Percentiles rank a stretch among this genome's conserved stretches.
Conservation (phyloP, 1,140 invertebrate species). For the Bombus ignitus region DNA sequence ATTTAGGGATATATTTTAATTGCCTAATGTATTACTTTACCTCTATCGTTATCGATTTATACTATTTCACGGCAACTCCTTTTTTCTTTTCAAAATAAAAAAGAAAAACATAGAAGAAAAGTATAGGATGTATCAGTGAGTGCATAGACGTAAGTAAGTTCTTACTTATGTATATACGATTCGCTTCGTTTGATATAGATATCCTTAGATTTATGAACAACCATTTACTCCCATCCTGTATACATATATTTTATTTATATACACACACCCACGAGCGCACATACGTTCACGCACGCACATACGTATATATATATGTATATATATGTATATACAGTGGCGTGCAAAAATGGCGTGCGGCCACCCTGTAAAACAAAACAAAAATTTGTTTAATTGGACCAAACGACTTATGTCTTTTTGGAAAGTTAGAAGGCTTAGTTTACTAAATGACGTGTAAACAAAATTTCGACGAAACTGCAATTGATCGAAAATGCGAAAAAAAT, state of each 20-base stretch:
- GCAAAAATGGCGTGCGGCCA: too few relatives aligned
- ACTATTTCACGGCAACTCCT: not conserved
- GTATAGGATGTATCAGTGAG: not conserved
- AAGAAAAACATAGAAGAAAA: not conserved
- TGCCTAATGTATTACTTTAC: not conserved
- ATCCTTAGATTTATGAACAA: slow-evolving; percentile 4
- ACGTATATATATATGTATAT: slow-evolving; percentile 43
- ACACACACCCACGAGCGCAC: not conserved
- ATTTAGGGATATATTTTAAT: not conserved
- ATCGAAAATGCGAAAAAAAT: too few relatives aligned
- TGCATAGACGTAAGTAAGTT: not conserved
- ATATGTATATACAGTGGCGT: not conserved
- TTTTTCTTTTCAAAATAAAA: not conserved
- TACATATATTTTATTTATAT: slow-evolving; percentile 45
- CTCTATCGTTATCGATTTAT: not conserved
- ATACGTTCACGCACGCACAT: not conserved
- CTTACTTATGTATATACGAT: not conserved
- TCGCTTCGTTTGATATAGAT: not conserved
- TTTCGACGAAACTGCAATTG: too few relatives aligned
- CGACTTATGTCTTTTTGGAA: too few relatives aligned
- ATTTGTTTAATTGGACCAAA: too few relatives aligned
- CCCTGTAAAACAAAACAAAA: too few relatives aligned
- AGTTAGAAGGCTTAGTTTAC: too few relatives aligned
- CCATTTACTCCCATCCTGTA: slow-evolving; percentile 13
- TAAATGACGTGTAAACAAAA: too few relatives aligned